phyloP scores from a whole-genome alignment of 1,140 invertebrate species.

The Drosophila kurseongensis region DNA sequence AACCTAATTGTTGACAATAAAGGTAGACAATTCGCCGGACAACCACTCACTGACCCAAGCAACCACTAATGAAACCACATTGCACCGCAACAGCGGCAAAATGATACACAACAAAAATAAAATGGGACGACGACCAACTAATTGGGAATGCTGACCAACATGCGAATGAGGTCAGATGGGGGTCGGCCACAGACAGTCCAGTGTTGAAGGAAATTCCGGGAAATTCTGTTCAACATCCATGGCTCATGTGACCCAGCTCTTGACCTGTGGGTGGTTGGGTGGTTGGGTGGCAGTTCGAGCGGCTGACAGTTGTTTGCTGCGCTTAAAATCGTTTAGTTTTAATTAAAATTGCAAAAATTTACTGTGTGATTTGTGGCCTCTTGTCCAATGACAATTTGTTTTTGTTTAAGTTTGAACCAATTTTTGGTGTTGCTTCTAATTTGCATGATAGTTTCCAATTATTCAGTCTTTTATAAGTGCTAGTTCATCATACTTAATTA shows the following conservation, averaged over 20 bases:
- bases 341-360: slow-evolving; percentile 43
- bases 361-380: slow-evolving; percentile 40
- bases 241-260: slow-evolving; percentile 13
- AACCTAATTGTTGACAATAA: slow-evolving; percentile 46
- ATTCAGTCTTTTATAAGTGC: slow-evolving; percentile 1
- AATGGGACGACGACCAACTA: slow-evolving; percentile 28
- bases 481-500: slow-evolving; percentile 15
- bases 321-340: slow-evolving; percentile 50
- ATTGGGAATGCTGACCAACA: slow-evolving; percentile 53
- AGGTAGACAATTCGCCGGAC: slow-evolving; percentile 27
- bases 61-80: slow-evolving; percentile 57
- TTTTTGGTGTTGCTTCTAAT: slow-evolving; percentile 26
- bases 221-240: slow-evolving; percentile 20
- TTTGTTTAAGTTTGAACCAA: slow-evolving; percentile 3
- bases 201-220: slow-evolving; percentile 19
- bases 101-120: slow-evolving; percentile 21
- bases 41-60: slow-evolving; percentile 20
- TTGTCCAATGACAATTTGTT: slow-evolving; percentile 41
- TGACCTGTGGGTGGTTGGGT: slow-evolving; percentile 4
- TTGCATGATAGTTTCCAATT: slow-evolving; percentile 27
- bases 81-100: slow-evolving; percentile 39
- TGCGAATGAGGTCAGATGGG: slow-evolving; percentile 50
- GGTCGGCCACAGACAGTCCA: slow-evolving; percentile 8
- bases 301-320: slow-evolving; percentile 26
- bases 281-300: neutral